Percentiles rank a stretch among this genome's conserved stretches.
These are phyloP conservation scores for Heliconius erato DNA, from an alignment of 2,888 invertebrate genomes.

Conservation along the genomic window DNA sequence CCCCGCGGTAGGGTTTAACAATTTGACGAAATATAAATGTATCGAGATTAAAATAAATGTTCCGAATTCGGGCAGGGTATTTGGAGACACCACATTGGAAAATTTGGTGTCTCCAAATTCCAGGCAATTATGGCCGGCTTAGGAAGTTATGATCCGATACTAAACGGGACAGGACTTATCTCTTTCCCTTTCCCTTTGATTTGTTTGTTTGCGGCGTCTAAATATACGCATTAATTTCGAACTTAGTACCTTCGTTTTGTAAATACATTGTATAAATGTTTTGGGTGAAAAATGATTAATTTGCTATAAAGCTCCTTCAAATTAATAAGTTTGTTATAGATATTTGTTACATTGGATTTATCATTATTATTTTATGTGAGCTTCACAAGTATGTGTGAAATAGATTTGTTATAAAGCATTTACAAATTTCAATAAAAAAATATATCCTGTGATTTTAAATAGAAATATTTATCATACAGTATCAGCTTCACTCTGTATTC, in stretches of 20 bases:
- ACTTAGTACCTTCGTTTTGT: constrained; percentile 21
- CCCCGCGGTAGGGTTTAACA: constrained; percentile 17
- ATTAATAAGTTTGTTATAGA: background rate
- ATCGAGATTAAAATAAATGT: constrained; percentile 54
- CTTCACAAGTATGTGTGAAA: background rate
- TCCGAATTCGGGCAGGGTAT: constrained; percentile 55
- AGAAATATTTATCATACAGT: background rate
- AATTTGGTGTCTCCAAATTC: constrained; percentile 54
- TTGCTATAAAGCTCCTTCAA: background rate
- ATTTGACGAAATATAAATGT: constrained; percentile 38
- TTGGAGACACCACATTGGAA: constrained; percentile 60
- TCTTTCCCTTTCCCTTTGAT: constrained; percentile 66
- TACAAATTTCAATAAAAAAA: too few species aligned
- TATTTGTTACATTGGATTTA: background rate
- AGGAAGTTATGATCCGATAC: constrained; percentile 73
- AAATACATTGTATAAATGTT: background rate
- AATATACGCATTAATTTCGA: constrained; percentile 72
- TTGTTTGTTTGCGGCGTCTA: constrained; percentile 68
- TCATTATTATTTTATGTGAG: background rate
- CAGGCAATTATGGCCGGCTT: constrained; percentile 74
- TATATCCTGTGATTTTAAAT: too few species aligned
- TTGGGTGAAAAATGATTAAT: background rate
- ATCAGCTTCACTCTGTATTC: too few species aligned
- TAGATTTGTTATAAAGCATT: background rate
- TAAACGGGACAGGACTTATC: constrained; percentile 70